phyloP scores from a whole-genome alignment of 1,140 invertebrate species.

The Grapholita molesta region DNA sequence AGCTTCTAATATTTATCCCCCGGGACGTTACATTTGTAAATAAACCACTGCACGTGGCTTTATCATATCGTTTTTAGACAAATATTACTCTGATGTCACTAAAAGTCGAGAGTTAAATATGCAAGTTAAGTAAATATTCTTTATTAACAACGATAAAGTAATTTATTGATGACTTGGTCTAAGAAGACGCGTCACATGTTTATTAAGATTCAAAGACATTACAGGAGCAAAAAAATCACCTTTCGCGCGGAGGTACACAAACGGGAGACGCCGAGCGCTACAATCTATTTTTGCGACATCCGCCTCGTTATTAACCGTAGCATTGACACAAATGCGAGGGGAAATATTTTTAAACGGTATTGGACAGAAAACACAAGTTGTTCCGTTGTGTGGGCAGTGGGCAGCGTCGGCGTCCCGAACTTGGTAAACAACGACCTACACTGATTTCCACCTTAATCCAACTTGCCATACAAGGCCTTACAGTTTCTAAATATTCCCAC shows the following conservation, averaged over 20 bases:
- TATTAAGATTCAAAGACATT: not conserved
- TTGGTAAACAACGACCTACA: slow-evolving; percentile 7
- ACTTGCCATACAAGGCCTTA: not conserved
- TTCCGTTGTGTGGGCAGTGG: not conserved
- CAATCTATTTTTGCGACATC: slow-evolving; percentile 10
- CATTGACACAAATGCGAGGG: slow-evolving; percentile 8
- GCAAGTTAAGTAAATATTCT: not conserved
- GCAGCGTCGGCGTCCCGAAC: not conserved
- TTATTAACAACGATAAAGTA: not conserved
- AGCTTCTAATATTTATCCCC: not conserved
- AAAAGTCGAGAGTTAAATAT: not conserved
- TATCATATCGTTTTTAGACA: not conserved
- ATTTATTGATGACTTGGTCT: not conserved
- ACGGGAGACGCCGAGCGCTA: not conserved
- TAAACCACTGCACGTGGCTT: not conserved
- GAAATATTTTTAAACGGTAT: not conserved
- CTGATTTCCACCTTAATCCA: not conserved
- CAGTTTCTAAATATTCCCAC: not conserved
- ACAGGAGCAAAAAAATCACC: not conserved
- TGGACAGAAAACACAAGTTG: not conserved
- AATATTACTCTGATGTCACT: not conserved
- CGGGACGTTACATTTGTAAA: not conserved
- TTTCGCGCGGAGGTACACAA: slow-evolving; percentile 2
- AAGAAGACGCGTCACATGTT: not conserved
- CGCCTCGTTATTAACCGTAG: slow-evolving; percentile 9